Conservation (phyloP, 92 coral and sea anemone genomes). For the Desmophyllum pertusum region DNA sequence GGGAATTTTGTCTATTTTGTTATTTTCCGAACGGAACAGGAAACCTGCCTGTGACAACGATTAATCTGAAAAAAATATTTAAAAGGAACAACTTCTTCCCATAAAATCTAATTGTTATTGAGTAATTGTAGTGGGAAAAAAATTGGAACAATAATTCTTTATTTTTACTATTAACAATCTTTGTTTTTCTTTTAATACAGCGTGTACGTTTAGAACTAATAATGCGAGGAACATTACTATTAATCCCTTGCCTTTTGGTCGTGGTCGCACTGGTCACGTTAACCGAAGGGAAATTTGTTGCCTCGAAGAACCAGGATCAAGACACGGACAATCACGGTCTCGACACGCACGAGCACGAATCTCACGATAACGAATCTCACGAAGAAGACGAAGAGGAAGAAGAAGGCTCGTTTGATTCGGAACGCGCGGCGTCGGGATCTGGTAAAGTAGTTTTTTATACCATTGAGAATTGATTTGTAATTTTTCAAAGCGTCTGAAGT, state of each 20-base stretch:
- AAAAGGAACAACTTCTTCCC: neutral
- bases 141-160: neutral
- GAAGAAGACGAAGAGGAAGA: neutral
- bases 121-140: neutral
- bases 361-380: neutral
- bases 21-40: neutral
- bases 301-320: neutral
- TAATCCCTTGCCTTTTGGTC: neutral
- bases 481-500: too few species aligned
- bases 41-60: too few species aligned
- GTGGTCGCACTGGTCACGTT: neutral
- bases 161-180: neutral
- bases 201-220: neutral
- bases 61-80: too few species aligned
- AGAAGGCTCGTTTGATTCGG: neutral
- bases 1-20: neutral
- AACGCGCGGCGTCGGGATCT: neutral
- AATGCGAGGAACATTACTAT: neutral
- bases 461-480: neutral
- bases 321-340: neutral
- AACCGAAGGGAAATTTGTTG: neutral
- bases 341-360: neutral
- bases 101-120: neutral
- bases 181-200: neutral
- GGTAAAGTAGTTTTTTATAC: neutral